Base-by-base conservation (phyloP, 1,140 invertebrate species). In the Pseudomyrmex gracilis region DNA sequence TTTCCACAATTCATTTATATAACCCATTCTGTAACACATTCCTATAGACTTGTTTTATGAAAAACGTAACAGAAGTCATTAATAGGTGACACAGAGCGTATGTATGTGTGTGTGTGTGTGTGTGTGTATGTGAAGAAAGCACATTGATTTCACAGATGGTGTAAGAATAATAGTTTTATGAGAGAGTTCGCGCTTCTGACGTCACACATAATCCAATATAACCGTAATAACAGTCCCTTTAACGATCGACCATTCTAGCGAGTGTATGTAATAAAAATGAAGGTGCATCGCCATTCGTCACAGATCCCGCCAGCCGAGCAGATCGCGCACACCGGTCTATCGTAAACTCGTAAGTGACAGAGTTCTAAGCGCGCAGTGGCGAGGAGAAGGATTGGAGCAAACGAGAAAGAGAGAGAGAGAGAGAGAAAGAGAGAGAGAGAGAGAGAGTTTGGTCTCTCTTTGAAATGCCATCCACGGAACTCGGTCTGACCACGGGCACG, bases 401-500 rank as follows among this genome's bases (percentile, higher is more conserved):
- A 15, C 17, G 20, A 17, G 22, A 34, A 7, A 34, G 5, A 34
- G 34, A 34, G 34, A 34, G 5, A 34, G 24, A 34, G 64, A 78
- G 17, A 71, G 53, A 60, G 76, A n/a, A n/a, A n/a, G n/a, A 34
- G 5, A 34, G 34, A 34, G 34, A 34, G 5, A 34, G 24, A 34
- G 64, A 78, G 17, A 71, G 53, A 60, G 76, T 58, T 61, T 47
- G 17, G 51, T 57, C 67, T 61, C 57, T 71, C 51, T 84, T 89
- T 61, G 45, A 82, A 66, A 88, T 88, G 80, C 80, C 58, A 53
- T 73, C 74, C 87, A 88, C 86, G 86, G 34, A 89, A 76, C 85
- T 85, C 64, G 60, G 64, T 84, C 71, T 73, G 84, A 83, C 87
- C 83, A 71, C 76, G 64, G 49, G 45, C 76, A 82, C 64, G 70